phyloP scores from a whole-genome alignment of 1,140 invertebrate species.

The Monomorium pharaonis region DNA sequence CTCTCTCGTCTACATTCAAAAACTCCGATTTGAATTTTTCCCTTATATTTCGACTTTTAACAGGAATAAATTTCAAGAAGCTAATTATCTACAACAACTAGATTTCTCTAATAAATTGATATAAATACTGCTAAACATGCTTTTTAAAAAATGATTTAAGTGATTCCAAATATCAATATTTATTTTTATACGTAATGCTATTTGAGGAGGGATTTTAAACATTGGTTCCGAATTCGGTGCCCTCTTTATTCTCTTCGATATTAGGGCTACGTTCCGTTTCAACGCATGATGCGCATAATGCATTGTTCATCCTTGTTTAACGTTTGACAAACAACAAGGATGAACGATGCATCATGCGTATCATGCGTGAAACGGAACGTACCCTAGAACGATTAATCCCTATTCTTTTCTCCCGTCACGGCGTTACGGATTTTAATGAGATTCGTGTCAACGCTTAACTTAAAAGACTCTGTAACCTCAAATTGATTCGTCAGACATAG shows the following conservation, averaged over 20 bases:
- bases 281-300: no score
- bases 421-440: slow-evolving; percentile 27
- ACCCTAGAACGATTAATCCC: slow-evolving; percentile 39
- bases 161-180: neutral
- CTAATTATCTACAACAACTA: neutral
- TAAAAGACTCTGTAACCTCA: neutral
- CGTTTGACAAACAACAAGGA: no score
- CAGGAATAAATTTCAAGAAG: neutral
- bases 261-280: no score
- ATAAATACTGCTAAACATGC: neutral
- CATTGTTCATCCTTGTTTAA: no score
- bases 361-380: no score
- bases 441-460: slow-evolving; percentile 31
- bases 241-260: slow-evolving; percentile 1
- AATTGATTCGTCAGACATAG: neutral
- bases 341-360: no score
- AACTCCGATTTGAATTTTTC: neutral
- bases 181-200: neutral
- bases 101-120: neutral
- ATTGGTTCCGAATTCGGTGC: no score
- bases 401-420: slow-evolving; percentile 1
- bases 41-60: neutral
- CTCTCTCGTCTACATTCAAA: no score
- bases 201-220: neutral
- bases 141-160: neutral